phyloP scores from a whole-genome alignment of 2,888 invertebrate species.

The Drosophila mimetica region DNA sequence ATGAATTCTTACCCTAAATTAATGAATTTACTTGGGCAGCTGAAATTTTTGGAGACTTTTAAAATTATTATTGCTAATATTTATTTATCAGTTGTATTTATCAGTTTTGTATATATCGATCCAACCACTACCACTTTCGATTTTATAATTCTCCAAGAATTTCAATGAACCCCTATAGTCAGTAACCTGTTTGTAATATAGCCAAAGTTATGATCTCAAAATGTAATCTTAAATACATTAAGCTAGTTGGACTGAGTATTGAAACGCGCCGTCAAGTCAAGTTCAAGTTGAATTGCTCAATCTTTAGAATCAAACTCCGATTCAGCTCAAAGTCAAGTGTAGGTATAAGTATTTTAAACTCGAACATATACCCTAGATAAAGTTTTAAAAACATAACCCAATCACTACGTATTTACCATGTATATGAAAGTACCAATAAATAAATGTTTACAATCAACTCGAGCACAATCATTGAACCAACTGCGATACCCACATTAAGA shows the following conservation, averaged over 20 bases:
- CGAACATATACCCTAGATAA: constrained; percentile 21
- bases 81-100: constrained; percentile 1
- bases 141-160: constrained; percentile 3
- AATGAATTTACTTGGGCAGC: not conserved
- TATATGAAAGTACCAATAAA: constrained; percentile 55
- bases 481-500: not conserved
- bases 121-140: not conserved
- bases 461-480: constrained; percentile 3
- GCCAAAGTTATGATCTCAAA: constrained; percentile 70
- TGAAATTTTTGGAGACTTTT: constrained; percentile 1
- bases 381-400: constrained; percentile 27
- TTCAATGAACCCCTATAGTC: constrained; percentile 3
- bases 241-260: constrained; percentile 50
- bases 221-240: constrained; percentile 18
- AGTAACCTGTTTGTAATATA: constrained; percentile 57
- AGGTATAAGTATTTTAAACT: constrained; percentile 39
- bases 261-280: constrained; percentile 19
- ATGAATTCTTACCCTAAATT: constrained; percentile 16
- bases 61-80: not conserved
- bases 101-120: constrained; percentile 12
- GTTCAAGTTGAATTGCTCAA: constrained; percentile 41
- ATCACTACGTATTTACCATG: constrained; percentile 47
- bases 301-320: constrained; percentile 25
- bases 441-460: constrained; percentile 71
- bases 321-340: constrained; percentile 28